These are phyloP conservation scores for Notechis scutatus DNA, from an alignment of 2,113 vertebrate species.

Conservation along the genomic window DNA sequence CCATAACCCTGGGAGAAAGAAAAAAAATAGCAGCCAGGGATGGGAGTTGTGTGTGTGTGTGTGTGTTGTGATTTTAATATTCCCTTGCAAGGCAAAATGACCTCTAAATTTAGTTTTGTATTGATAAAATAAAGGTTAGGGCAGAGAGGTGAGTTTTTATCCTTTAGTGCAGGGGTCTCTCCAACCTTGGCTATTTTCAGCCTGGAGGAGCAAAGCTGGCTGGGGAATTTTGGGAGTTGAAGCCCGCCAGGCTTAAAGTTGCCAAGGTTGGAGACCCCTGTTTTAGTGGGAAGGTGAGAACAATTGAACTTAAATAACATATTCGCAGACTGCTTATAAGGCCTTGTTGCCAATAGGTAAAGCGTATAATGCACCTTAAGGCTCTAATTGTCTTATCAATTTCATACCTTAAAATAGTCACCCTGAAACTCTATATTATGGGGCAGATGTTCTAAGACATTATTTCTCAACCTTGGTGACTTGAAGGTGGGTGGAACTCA, in stretches of 20 bases:
- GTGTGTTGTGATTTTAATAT: background rate
- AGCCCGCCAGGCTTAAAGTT: too few relatives aligned
- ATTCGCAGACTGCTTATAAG: background rate
- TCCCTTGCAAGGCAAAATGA: background rate
- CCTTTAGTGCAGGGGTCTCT: background rate
- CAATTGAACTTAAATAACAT: background rate
- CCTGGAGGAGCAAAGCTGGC: too few relatives aligned
- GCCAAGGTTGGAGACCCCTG: too few relatives aligned
- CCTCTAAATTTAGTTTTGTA: background rate
- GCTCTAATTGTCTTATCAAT: background rate
- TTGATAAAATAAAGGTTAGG: background rate
- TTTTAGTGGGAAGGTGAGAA: background rate
- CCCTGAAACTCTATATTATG: background rate
- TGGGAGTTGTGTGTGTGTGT: background rate
- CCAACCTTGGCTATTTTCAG: too few relatives aligned
- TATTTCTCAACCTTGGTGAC: too few relatives aligned
- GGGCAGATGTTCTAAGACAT: too few relatives aligned
- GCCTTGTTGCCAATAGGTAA: background rate
- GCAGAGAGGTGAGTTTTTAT: background rate
- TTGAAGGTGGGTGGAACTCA: too few relatives aligned
- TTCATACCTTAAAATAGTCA: background rate
- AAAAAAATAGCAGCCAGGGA: background rate
- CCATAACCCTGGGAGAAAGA: accelerated
- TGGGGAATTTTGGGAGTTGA: too few relatives aligned
- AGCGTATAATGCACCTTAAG: background rate